Base-by-base conservation (phyloP, 2,797 vertebrate genomes). In the Astyanax mexicanus region DNA sequence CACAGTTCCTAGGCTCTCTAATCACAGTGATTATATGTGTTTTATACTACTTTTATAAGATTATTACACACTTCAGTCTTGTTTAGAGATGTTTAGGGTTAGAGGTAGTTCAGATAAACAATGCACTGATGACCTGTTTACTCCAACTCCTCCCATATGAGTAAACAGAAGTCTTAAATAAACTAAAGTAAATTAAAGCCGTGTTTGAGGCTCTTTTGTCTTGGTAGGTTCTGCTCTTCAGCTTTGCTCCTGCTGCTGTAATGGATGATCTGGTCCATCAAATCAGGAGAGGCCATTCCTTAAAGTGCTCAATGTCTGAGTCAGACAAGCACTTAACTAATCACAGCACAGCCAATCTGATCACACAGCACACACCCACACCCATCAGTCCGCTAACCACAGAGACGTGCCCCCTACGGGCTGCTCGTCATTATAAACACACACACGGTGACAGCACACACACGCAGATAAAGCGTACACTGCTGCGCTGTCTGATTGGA, bases 321-420 rank as follows among this genome's bases (percentile, higher is more conserved):
- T 42, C 40, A 65, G 13, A 44, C 1, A 3, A 65, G 38, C 38
- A 27, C 40, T 65, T 65, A 27, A 65, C 38, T 42, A 64, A 64
- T 15, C 37, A 25, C 38, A 64, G 60, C 60, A 23, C 19, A 42
- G 38, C 37, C 60, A 49, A 21, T 51, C 23, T 17, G 15, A 32
- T 45, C 61, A 62, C 55, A 38, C 38, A n/a, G n/a, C n/a, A 65
- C 13, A 1, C 61, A 45, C 25, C 65, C 40, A 65, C 44, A 45
- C 27, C 40, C 40, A 8, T 44, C 37, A 23, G 60, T 19, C 60
- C 62, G 19, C 15, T 29, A 8, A 45, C 21, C 60, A 25, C 40
- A 45, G 21, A 27, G 23, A 45, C 3, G 23, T 42, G 19, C 12
- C 19, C 37, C 38, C 61, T 25, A 29, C 45, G 23, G 40, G 61